Evolutionary conservation across 2,113 vertebrate genomes (phyloP).

Genomic region (Myrmophylax atrothorax): DNA sequence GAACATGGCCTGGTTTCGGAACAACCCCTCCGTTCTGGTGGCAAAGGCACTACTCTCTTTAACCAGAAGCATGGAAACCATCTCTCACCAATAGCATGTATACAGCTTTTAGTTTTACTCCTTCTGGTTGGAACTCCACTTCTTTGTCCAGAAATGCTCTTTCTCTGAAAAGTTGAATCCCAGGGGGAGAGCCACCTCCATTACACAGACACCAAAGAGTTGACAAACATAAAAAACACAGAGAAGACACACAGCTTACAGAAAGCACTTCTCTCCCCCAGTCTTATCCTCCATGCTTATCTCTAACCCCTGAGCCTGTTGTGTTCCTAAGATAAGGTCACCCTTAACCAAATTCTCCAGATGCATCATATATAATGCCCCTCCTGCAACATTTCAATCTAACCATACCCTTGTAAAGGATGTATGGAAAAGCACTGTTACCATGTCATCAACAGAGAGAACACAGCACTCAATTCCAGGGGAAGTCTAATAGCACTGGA

Average conservation of each 20-base stretch:
- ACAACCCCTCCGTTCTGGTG: neutral
- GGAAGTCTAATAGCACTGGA: neutral
- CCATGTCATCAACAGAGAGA: neutral
- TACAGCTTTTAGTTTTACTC: neutral
- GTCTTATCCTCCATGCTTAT: neutral
- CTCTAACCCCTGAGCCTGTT: neutral
- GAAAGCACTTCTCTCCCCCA: neutral
- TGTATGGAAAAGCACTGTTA: neutral
- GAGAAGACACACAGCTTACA: neutral
- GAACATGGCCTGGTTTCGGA: neutral
- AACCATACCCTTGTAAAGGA: neutral
- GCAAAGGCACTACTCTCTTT: neutral
- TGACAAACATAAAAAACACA: neutral
- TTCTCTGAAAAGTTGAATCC: neutral
- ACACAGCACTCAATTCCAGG: neutral
- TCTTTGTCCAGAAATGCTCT: neutral
- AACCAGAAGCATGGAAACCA: neutral
- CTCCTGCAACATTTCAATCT: neutral
- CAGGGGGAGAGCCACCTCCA: accelerated
- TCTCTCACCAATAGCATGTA: accelerated
- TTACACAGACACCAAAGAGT: neutral
- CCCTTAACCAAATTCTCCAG: neutral
- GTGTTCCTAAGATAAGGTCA: neutral
- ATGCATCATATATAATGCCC: neutral
- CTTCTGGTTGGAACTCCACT: neutral